These are phyloP conservation scores for Boloria euphrosyne DNA, from an alignment of 2,888 invertebrate species.

Conservation along the genomic window DNA sequence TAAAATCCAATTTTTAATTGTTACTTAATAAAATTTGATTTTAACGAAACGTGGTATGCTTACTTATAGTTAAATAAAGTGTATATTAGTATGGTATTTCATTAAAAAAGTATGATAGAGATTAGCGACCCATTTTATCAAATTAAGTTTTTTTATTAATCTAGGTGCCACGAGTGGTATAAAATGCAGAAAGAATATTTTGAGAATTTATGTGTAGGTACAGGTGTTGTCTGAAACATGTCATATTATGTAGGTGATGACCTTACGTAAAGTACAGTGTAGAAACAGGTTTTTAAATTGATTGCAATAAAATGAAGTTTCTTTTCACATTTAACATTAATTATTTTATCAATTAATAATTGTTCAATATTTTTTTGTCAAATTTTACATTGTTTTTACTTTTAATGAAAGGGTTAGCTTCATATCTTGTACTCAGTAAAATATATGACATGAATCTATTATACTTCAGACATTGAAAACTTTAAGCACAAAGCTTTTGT, in stretches of 20 bases:
- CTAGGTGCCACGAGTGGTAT: no score
- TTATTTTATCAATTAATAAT: background rate
- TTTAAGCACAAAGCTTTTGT: constrained; percentile 20
- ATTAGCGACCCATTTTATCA: no score
- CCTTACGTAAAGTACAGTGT: constrained; percentile 8
- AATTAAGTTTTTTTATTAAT: no score
- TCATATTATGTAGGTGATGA: constrained; percentile 10
- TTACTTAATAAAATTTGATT: background rate
- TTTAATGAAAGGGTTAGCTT: no score
- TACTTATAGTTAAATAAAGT: background rate
- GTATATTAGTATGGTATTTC: no score
- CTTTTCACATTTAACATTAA: background rate
- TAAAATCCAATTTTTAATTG: constrained; percentile 15
- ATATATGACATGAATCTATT: no score
- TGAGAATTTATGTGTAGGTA: background rate
- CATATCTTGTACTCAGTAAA: no score
- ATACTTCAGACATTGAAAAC: no score
- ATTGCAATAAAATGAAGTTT: background rate
- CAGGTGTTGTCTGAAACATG: constrained; percentile 5
- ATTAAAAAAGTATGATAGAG: no score
- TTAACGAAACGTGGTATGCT: background rate
- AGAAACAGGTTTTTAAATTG: constrained; percentile 4
- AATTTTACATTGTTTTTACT: no score
- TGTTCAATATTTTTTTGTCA: no score
- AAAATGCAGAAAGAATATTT: background rate